Percentiles rank a stretch among this genome's conserved stretches.
These are phyloP conservation scores for Probosciger aterrimus DNA, from an alignment of 2,113 vertebrate species.

Conservation along the genomic window DNA sequence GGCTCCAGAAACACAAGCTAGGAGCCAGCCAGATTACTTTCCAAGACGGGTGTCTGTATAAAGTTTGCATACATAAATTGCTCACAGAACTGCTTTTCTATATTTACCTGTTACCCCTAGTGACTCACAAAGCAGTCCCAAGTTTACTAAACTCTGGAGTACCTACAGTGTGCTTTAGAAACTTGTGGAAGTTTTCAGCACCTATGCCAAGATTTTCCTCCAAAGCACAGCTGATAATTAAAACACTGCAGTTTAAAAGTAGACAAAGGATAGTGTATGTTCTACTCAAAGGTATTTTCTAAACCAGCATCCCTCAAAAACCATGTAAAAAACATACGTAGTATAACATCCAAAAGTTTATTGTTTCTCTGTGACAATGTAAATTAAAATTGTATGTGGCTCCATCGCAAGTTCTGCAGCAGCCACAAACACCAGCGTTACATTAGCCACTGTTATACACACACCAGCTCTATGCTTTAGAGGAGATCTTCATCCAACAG, in stretches of 20 bases:
- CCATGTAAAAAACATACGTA: background rate
- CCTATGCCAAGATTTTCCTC: background rate
- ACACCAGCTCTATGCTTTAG: background rate
- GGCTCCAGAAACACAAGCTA: background rate
- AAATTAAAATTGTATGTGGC: background rate
- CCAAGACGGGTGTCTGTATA: accelerated
- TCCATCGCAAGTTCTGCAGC: background rate
- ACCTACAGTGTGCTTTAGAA: background rate
- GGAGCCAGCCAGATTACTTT: background rate
- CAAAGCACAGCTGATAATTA: background rate
- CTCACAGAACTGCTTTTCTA: background rate
- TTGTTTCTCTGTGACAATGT: background rate
- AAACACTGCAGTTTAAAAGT: background rate
- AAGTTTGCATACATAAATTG: background rate
- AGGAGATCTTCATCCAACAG: background rate
- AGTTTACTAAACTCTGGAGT: background rate
- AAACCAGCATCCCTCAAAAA: background rate
- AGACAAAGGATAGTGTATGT: background rate
- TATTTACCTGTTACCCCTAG: background rate
- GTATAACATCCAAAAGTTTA: background rate
- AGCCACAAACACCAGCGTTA: background rate
- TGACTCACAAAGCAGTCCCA: background rate
- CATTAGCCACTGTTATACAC: background rate
- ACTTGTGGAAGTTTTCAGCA: background rate
- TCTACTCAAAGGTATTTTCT: background rate